Base-by-base conservation (phyloP, 2,113 vertebrate genomes). In the Nipponia nippon region DNA sequence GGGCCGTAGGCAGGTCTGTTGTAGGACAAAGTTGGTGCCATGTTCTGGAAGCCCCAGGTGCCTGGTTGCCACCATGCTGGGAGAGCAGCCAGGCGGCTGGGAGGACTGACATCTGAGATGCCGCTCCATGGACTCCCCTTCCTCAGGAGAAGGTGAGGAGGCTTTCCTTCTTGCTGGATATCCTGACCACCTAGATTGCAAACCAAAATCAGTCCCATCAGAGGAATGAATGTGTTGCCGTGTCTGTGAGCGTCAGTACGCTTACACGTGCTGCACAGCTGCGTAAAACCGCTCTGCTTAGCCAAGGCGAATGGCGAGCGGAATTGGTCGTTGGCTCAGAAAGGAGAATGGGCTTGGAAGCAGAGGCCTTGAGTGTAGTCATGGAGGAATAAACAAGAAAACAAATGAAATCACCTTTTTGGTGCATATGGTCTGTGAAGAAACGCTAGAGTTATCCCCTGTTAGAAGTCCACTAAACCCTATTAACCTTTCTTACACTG, bases 401-500 rank as follows among this genome's bases (percentile, higher is more conserved):
- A 81, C 9, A 32, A 69, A 46, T 34, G 4, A 80, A 95, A 78
- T 67, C 32, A 58, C 58, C 49, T 80, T 70, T 93, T 47, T 79
- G 70, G 27, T 83, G 61, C 5, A 1, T 11, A 13, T 11, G 18
- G 56, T 15, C 61, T 62, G 30, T 29, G 73, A 63, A 84, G 69
- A 32, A 71, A 30, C 52, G 69, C 26, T 47, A 8, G 36, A 66
- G 15, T 79, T 91, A 56, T 11, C 8, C 62, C 18, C 15, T 67
- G 1, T 34, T 47, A 56, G 55, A 94, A 82, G 77, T 44, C 49
- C 16, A 29, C 16, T 85, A 67, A 96, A 93, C 27, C 16, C 44
- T 76, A 4, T 90, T 96, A 88, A 93, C 90, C 95, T 97, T 90
- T 85, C 44, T 79, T 65, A 56, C 23, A 14, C 65, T 65, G 49